Conservation (phyloP, 2,113 vertebrate genomes). For the Platanista minor region DNA sequence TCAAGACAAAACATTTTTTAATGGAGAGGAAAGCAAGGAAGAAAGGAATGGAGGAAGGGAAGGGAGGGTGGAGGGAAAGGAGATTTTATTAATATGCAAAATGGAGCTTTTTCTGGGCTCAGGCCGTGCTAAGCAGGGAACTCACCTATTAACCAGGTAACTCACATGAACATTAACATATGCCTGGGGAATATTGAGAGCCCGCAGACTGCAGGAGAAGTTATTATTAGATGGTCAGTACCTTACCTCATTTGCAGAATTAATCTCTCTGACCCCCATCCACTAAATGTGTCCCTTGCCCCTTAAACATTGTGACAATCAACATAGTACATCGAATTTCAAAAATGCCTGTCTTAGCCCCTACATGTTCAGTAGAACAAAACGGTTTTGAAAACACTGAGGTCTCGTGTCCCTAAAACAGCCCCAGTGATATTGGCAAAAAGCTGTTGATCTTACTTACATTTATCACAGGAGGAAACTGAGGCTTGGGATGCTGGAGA, state of each 20-base stretch:
- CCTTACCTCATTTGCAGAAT: background rate
- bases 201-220: no score
- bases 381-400: background rate
- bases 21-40: background rate
- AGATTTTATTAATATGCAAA: background rate
- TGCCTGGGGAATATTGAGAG: fast-evolving
- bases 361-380: background rate
- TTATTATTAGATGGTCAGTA: background rate
- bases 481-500: background rate
- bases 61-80: no score
- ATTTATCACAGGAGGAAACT: background rate
- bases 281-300: background rate
- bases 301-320: background rate
- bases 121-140: background rate
- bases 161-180: background rate
- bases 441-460: background rate
- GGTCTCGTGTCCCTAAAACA: background rate
- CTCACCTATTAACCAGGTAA: background rate
- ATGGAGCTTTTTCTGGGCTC: background rate
- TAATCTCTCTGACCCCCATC: background rate
- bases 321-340: background rate
- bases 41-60: background rate
- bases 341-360: background rate
- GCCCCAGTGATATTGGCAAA: background rate
- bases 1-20: background rate